Percentiles rank a stretch among this genome's conserved stretches.
Evolutionary conservation across 1,140 invertebrate genomes (phyloP).

Genomic region (Pachypeltis micranthus): DNA sequence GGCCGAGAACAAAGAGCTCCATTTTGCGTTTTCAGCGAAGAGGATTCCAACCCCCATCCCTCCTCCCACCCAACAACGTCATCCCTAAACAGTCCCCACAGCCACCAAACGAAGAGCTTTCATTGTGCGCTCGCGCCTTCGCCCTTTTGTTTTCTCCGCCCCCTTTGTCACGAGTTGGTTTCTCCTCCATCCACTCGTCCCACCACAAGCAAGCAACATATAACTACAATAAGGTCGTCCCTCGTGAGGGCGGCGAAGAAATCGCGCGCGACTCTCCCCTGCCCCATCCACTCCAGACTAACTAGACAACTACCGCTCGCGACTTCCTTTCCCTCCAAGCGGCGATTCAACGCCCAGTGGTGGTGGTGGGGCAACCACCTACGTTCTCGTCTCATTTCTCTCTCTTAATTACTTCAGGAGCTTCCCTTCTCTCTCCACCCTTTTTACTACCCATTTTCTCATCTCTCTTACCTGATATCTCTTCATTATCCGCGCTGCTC

Average conservation of each 20-base stretch:
- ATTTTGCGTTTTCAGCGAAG: conserved; percentile 4
- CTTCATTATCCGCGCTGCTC: conserved; percentile 12
- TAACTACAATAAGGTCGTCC: no score
- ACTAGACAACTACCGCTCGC: no score
- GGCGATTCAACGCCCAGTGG: no score
- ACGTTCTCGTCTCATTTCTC: neutral
- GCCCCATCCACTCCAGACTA: neutral
- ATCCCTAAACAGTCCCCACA: no score
- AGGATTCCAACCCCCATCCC: neutral
- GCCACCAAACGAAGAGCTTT: no score
- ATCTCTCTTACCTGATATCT: conserved; percentile 13
- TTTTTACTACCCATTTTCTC: conserved; percentile 7
- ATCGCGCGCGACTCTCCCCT: neutral
- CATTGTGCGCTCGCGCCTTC: conserved; percentile 10
- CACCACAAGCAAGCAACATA: no score
- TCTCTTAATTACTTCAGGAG: conserved; percentile 12
- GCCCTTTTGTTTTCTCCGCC: conserved; percentile 12
- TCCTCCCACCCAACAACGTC: neutral
- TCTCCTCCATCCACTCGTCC: no score
- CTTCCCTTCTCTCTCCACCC: neutral
- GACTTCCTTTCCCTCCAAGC: no score
- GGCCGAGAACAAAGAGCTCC: neutral
- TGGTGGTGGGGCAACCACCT: no score
- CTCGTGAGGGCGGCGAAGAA: neutral
- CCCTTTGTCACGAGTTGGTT: conserved; percentile 3